Conservation (phyloP, 2,888 invertebrate species). For the Pomacea canaliculata region DNA sequence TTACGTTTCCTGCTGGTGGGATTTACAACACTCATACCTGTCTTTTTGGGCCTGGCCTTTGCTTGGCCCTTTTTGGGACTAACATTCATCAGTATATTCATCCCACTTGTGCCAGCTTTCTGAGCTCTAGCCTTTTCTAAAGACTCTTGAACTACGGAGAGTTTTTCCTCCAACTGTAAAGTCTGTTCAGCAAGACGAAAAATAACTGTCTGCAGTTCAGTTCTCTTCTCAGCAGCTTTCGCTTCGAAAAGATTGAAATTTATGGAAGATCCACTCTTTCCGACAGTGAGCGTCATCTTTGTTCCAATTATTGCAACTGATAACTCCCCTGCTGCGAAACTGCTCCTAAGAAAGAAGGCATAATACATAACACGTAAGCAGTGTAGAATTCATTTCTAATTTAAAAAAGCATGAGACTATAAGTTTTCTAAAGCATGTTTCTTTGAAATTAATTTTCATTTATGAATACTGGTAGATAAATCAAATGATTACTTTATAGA, state of each 20-base stretch:
- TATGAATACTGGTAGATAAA: no score
- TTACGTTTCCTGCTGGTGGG: constrained; percentile 64
- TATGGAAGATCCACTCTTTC: constrained; percentile 49
- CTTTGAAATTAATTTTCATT: no score
- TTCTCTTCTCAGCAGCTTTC: constrained; percentile 59
- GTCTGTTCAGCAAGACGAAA: constrained; percentile 56
- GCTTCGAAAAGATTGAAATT: constrained; percentile 61
- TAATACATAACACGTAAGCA: not conserved
- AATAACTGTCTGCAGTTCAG: constrained; percentile 55
- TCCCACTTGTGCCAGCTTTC: constrained; percentile 36
- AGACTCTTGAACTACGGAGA: constrained; percentile 53
- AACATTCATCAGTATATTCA: constrained; percentile 40
- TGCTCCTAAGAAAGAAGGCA: constrained; percentile 41
- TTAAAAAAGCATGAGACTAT: no score
- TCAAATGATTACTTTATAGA: no score
- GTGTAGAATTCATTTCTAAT: no score
- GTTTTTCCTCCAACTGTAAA: constrained; percentile 46
- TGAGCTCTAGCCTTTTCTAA: constrained; percentile 52
- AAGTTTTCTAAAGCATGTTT: no score
- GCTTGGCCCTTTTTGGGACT: constrained; percentile 51
- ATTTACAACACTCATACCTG: constrained; percentile 66
- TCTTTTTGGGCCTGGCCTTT: constrained; percentile 55
- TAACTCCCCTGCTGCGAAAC: constrained; percentile 53
- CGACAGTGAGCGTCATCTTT: constrained; percentile 55
- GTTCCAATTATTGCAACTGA: constrained; percentile 51